These are phyloP conservation scores for Actinopyga echinites DNA, from an alignment of 53 echinoderm and acorn worm genomes.

Conservation along the genomic window DNA sequence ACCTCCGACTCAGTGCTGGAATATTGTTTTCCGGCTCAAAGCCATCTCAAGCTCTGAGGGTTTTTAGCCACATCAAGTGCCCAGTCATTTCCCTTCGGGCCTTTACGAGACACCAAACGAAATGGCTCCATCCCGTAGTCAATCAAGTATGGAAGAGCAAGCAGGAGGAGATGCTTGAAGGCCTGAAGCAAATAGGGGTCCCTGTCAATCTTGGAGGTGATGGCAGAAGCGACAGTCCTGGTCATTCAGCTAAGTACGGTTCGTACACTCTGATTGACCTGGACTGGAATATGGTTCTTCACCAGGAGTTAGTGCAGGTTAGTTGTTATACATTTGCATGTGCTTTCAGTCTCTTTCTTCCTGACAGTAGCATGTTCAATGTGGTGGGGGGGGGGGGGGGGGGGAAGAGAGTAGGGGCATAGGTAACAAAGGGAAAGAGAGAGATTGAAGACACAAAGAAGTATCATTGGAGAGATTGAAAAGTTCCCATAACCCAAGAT, in stretches of 20 bases:
- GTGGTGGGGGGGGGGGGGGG: too few relatives aligned
- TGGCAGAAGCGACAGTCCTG: slow-evolving; percentile 46
- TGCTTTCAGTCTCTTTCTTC: too few relatives aligned
- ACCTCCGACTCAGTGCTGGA: slow-evolving; percentile 52
- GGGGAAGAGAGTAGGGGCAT: too few relatives aligned
- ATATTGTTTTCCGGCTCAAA: slow-evolving; percentile 60
- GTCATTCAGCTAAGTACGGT: slow-evolving; percentile 57
- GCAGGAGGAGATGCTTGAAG: slow-evolving; percentile 22
- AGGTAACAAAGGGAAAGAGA: too few relatives aligned
- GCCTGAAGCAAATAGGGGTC: neutral
- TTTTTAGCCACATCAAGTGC: slow-evolving; percentile 46
- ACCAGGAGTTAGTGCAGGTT: slow-evolving; percentile 31
- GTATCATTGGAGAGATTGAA: too few relatives aligned
- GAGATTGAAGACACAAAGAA: too few relatives aligned
- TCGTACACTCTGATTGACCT: slow-evolving; percentile 35
- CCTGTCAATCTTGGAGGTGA: slow-evolving; percentile 44
- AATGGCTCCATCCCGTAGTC: slow-evolving; percentile 49
- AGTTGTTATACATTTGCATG: too few relatives aligned
- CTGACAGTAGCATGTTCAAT: too few relatives aligned
- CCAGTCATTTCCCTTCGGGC: slow-evolving; percentile 14
- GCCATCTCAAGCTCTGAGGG: slow-evolving; percentile 51
- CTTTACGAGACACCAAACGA: slow-evolving; percentile 43
- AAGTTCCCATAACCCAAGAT: too few relatives aligned
- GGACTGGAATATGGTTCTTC: slow-evolving; percentile 30
- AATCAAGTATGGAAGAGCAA: slow-evolving; percentile 25